These are phyloP conservation scores for Habrosyne pyritoides DNA, from an alignment of 2,888 invertebrate genomes.

Conservation along the genomic window DNA sequence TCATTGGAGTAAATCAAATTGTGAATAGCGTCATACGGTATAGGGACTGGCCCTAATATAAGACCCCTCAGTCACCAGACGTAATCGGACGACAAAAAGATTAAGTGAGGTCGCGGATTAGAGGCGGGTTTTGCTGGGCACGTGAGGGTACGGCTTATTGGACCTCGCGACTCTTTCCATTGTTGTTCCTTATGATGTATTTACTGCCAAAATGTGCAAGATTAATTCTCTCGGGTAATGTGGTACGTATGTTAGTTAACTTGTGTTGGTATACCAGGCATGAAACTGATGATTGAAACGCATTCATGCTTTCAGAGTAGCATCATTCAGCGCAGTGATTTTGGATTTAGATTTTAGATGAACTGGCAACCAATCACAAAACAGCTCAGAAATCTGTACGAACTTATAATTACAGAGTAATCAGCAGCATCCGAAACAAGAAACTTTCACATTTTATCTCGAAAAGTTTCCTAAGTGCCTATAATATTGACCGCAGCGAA, in stretches of 20 bases:
- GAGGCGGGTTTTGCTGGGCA: constrained; percentile 15
- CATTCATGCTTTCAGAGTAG: too few species aligned
- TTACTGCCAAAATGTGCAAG: constrained; percentile 3
- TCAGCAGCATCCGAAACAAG: background rate
- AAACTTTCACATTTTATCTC: constrained; percentile 22
- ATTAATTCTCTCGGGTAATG: background rate
- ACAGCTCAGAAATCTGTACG: background rate
- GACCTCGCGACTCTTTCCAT: constrained; percentile 1
- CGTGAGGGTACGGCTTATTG: constrained; percentile 6
- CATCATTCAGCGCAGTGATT: too few species aligned
- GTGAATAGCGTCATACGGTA: background rate
- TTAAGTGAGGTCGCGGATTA: constrained; percentile 52
- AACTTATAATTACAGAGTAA: constrained; percentile 1
- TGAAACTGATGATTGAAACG: too few species aligned
- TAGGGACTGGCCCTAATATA: constrained; percentile 23
- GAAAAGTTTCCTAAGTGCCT: constrained; percentile 21
- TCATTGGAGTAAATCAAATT: background rate
- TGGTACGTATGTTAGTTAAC: background rate
- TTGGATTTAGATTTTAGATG: too few species aligned
- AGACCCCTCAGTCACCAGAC: constrained; percentile 33
- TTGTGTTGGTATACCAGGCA: background rate
- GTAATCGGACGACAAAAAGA: constrained; percentile 42
- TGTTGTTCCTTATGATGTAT: constrained; percentile 8
- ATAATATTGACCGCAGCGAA: constrained; percentile 26
- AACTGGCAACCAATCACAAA: background rate